phyloP scores from a whole-genome alignment of 2,888 invertebrate species.

The Agrotis clavis region DNA sequence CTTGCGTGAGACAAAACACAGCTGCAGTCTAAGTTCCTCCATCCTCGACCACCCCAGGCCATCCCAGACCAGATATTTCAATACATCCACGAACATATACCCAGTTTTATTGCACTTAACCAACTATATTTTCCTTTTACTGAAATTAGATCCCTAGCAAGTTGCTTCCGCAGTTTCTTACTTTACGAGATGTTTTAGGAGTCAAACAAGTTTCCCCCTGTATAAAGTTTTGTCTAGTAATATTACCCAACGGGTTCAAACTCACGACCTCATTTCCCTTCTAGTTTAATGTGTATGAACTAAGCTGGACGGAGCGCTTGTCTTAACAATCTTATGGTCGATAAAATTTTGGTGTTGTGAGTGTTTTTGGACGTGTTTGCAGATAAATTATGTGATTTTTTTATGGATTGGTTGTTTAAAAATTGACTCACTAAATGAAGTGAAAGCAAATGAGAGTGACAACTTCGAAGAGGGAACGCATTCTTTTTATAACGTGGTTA shows the following conservation, averaged over 20 bases:
- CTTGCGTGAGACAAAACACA: constrained; percentile 46
- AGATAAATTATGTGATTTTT: neutral
- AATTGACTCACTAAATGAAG: no score
- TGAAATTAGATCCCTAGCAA: constrained; percentile 59
- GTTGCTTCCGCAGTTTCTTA: constrained; percentile 56
- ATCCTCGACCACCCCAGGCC: constrained; percentile 1
- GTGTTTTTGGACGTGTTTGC: neutral
- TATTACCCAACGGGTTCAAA: constrained; percentile 69
- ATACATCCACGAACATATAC: constrained; percentile 49
- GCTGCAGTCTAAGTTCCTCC: constrained; percentile 40
- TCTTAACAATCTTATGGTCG: constrained; percentile 41
- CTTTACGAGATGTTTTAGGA: constrained; percentile 68
- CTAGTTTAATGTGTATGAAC: constrained; percentile 57
- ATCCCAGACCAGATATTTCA: constrained; percentile 50
- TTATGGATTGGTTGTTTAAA: no score
- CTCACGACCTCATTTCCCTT: constrained; percentile 62
- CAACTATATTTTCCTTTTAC: constrained; percentile 67
- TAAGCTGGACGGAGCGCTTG: constrained; percentile 38
- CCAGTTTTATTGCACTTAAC: constrained; percentile 53
- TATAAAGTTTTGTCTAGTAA: constrained; percentile 67
- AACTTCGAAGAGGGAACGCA: no score
- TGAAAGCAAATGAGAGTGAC: no score
- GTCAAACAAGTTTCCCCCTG: constrained; percentile 64
- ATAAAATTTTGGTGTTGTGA: constrained; percentile 18
- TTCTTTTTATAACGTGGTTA: no score